Base-by-base conservation (phyloP, 2,113 vertebrate species). In the Loxodonta africana region DNA sequence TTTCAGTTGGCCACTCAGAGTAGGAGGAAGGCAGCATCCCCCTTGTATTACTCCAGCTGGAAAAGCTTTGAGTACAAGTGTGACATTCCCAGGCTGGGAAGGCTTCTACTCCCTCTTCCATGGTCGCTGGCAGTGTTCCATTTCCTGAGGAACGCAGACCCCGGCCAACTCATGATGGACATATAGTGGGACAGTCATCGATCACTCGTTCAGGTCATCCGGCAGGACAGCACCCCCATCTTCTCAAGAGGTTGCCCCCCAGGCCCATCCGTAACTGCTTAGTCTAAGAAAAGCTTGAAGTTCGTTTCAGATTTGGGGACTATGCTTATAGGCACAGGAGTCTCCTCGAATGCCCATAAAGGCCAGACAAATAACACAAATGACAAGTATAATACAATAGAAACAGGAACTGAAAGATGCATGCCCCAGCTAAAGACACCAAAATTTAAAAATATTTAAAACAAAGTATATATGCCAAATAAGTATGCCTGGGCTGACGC, bases 291-390 rank as follows among this genome's bases (percentile, higher is more conserved):
- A 87, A 88, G n/a, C 80, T 15, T 69, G 6, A 9, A 71, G 28
- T 84, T 73, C 46, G 78, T 69, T 88, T 83, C 88, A 77, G n/a
- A 71, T 84, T 80, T 96, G 30, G 73, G 30, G 37, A 41, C 65
- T 78, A 15, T 60, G 46, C 7, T 44, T 83, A 81, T 5, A 48
- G 37, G 53, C 15, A n/a, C 7, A 76, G 21, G 41, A 85, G 71
- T 82, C 46, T 85, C 57, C 30, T 80, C 26, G 60, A 81, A 76
- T 60, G 46, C 21, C 71, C 44, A 90, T 3, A 41, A 60, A 25
- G n/a, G 21, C 25, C 23, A 90, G 73, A 73, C 67, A 83, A 85
- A 74, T 41, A 57, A 51, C 20, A 83, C 67, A 90, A 77, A 86
- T 48, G 15, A 57, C 65, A 91, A 84, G 23, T 23, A 30, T n/a